Conservation (phyloP, 2,113 vertebrate species). For the Melanocharis versteri region DNA sequence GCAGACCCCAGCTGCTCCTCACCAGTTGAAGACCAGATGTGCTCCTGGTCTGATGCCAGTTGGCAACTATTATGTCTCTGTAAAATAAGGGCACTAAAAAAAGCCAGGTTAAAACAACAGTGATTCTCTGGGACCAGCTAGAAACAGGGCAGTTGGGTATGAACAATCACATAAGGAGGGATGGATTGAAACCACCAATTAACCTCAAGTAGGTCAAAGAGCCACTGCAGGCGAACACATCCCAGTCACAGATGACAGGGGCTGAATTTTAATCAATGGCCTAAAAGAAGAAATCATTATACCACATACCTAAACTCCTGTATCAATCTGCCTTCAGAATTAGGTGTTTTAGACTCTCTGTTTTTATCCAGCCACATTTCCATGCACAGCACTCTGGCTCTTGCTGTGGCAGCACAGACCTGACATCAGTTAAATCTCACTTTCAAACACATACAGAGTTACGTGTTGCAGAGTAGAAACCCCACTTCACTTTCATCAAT, state of each 20-base stretch:
- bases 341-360: background rate
- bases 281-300: constrained; percentile 14
- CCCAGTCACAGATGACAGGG: background rate
- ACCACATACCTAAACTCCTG: background rate
- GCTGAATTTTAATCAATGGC: constrained; percentile 15
- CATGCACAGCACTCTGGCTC: background rate
- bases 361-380: background rate
- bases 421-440: background rate
- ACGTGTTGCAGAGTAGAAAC: background rate
- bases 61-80: background rate
- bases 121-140: background rate
- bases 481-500: background rate
- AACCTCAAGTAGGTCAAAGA: constrained; percentile 43
- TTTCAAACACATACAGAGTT: background rate
- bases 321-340: background rate
- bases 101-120: background rate
- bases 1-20: background rate
- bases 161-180: background rate
- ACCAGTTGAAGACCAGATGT: background rate
- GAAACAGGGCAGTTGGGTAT: background rate
- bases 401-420: background rate
- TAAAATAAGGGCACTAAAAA: background rate
- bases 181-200: constrained; percentile 14
- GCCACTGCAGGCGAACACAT: background rate
- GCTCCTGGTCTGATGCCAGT: background rate